These are phyloP conservation scores for Cheilosia vulpina DNA, from an alignment of 2,888 invertebrate species.

Conservation along the genomic window DNA sequence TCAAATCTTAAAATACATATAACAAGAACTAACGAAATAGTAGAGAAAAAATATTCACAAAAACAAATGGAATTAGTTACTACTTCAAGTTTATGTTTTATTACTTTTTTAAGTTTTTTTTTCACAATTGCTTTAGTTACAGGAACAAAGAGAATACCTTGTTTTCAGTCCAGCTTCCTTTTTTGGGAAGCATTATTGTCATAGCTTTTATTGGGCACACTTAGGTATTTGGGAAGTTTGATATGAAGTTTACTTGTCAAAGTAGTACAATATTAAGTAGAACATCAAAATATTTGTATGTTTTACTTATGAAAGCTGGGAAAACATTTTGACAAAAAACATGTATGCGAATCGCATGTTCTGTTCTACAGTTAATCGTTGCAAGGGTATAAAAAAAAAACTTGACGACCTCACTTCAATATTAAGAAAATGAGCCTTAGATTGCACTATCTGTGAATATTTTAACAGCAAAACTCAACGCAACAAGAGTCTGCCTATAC, in stretches of 20 bases:
- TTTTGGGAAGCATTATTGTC: constrained; percentile 65
- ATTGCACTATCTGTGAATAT: too few relatives aligned
- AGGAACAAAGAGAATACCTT: constrained; percentile 46
- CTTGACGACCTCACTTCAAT: too few relatives aligned
- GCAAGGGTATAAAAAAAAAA: too few relatives aligned
- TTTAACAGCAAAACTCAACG: too few relatives aligned
- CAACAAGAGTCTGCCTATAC: too few relatives aligned
- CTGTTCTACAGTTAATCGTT: too few relatives aligned
- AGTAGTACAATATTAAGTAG: neutral
- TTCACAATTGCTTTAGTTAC: constrained; percentile 60
- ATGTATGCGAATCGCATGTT: too few relatives aligned
- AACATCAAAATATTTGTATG: neutral
- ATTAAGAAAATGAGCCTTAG: too few relatives aligned
- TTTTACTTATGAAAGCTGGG: too few relatives aligned
- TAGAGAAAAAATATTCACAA: constrained; percentile 60
- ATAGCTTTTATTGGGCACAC: constrained; percentile 64
- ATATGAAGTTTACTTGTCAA: constrained; percentile 51
- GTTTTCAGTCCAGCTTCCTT: constrained; percentile 67
- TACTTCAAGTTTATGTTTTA: constrained; percentile 24
- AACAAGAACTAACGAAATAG: constrained; percentile 57
- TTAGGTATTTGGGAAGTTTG: constrained; percentile 49
- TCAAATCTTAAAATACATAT: constrained; percentile 12
- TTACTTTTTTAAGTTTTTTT: neutral
- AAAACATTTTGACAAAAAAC: too few relatives aligned
- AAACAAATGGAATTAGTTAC: constrained; percentile 50